Percentiles rank a stretch among this genome's conserved stretches.
These are phyloP conservation scores for Sterna hirundo DNA, from an alignment of 2,113 vertebrate species.

Conservation along the genomic window DNA sequence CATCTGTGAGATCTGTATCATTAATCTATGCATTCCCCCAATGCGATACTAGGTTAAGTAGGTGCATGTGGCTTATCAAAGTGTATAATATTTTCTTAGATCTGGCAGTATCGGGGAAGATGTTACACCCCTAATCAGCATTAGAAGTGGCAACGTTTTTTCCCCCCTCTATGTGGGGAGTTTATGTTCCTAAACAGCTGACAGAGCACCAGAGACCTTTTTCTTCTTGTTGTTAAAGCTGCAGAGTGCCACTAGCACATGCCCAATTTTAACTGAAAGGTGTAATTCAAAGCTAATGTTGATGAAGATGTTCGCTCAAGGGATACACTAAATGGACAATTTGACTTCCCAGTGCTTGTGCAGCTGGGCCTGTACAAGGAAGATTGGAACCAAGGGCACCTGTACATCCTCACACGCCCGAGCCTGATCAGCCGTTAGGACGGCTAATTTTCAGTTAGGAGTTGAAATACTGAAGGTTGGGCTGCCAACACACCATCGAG, in stretches of 20 bases:
- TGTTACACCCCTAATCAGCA: not conserved
- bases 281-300: not conserved
- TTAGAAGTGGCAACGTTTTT: not conserved
- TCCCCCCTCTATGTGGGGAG: not conserved
- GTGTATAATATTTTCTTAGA: not conserved
- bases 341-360: not conserved
- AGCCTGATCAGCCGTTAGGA: not conserved
- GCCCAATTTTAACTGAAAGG: not conserved
- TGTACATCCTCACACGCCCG: accelerated
- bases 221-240: not conserved
- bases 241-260: not conserved
- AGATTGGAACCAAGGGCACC: accelerated
- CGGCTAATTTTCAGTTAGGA: not conserved
- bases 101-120: not conserved
- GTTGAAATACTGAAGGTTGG: not conserved
- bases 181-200: not conserved
- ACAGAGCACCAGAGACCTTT: not conserved
- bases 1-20: not conserved
- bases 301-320: not conserved
- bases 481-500: accelerated
- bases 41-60: not conserved
- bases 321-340: not conserved
- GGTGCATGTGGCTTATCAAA: not conserved
- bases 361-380: not conserved
- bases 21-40: not conserved